Percentiles rank a stretch among this genome's conserved stretches.
These are phyloP conservation scores for Adelognathus sp. DNA, from an alignment of 2,888 invertebrate genomes.

Conservation along the genomic window DNA sequence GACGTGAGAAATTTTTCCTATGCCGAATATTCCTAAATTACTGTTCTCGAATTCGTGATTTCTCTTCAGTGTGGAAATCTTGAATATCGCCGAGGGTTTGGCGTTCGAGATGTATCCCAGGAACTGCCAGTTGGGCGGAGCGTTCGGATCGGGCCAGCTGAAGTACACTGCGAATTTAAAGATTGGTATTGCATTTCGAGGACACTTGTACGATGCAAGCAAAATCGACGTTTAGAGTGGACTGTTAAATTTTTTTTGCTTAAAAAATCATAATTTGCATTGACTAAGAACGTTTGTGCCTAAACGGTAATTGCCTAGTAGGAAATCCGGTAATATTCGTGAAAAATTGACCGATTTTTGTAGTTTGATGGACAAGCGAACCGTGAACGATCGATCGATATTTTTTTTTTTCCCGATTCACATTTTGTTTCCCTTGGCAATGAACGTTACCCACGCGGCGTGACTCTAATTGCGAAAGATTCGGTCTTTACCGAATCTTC, in stretches of 20 bases:
- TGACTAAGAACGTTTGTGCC: conserved; percentile 55
- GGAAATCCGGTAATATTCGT: conserved; percentile 53
- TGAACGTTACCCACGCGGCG: not conserved
- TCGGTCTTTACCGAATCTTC: conserved; percentile 17
- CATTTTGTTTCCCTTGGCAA: not conserved
- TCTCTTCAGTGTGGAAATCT: conserved; percentile 93
- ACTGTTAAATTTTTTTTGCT: conserved; percentile 6
- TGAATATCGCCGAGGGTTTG: conserved; percentile 98
- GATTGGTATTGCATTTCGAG: too few relatives aligned
- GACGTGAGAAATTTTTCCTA: conserved; percentile 91
- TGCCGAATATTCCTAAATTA: conserved; percentile 87
- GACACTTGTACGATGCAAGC: too few relatives aligned
- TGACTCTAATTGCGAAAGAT: conserved; percentile 27
- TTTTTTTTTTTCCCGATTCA: conserved; percentile 23
- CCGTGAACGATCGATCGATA: conserved; percentile 34
- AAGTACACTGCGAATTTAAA: conserved; percentile 91
- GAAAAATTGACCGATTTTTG: conserved; percentile 60
- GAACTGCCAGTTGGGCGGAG: conserved; percentile 96
- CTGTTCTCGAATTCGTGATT: conserved; percentile 85
- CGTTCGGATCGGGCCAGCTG: conserved; percentile 95
- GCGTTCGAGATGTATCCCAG: conserved; percentile 95
- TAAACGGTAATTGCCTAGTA: conserved; percentile 59
- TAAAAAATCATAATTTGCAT: conserved; percentile 47
- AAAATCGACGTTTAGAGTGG: too few relatives aligned
- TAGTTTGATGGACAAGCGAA: conserved; percentile 47